These are phyloP conservation scores for Axis porcinus DNA, from an alignment of 2,113 vertebrate genomes.

Conservation along the genomic window DNA sequence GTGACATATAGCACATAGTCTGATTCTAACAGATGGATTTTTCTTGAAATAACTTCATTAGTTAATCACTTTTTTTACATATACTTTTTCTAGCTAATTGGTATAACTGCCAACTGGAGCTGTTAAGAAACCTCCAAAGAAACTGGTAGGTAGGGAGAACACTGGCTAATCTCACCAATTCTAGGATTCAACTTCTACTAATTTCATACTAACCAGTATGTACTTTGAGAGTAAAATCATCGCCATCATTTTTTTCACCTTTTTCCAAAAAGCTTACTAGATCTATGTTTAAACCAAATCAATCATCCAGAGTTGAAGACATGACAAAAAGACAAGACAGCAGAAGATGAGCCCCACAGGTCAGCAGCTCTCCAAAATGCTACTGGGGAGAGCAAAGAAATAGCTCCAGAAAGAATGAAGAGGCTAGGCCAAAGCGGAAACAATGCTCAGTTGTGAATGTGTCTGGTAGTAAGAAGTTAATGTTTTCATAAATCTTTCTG, in stretches of 20 bases:
- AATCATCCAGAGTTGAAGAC: neutral
- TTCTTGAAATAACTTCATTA: constrained; percentile 70
- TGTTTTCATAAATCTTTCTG: neutral
- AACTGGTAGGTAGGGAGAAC: constrained; percentile 7
- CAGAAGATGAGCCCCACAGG: neutral
- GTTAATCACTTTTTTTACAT: constrained; percentile 61
- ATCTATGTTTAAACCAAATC: neutral
- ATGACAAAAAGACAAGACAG: neutral
- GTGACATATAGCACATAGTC: constrained; percentile 7
- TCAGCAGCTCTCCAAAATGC: neutral
- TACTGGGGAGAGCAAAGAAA: neutral
- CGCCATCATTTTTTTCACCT: neutral
- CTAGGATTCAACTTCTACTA: neutral
- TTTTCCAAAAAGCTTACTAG: neutral
- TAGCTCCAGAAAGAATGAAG: neutral
- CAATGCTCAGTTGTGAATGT: neutral
- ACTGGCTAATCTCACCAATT: neutral
- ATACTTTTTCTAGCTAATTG: constrained; percentile 62
- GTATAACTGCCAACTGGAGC: constrained; percentile 31
- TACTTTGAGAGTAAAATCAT: neutral
- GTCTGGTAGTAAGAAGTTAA: neutral
- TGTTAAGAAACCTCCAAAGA: neutral
- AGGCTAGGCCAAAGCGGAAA: neutral
- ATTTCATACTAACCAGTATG: neutral
- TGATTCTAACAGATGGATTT: constrained; percentile 64